Evolutionary conservation across 2,888 invertebrate species (phyloP).

Genomic region (Carterocephalus palaemon): DNA sequence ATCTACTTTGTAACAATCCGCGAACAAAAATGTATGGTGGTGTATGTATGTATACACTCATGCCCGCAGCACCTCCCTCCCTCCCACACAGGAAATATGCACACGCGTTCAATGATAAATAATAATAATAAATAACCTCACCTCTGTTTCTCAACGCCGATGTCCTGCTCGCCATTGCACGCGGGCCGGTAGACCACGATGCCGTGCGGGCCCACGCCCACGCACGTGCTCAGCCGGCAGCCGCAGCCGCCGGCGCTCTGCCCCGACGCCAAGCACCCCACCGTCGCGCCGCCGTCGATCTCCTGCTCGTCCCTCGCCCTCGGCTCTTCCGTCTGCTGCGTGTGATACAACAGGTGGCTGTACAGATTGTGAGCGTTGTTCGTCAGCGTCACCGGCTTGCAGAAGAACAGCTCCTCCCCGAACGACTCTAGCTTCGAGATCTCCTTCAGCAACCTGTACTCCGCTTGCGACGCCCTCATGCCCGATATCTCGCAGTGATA

Average conservation of each 20-base stretch:
- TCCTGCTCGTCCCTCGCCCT: constrained; percentile 65
- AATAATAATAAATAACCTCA: too few relatives aligned
- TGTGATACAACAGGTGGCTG: constrained; percentile 83
- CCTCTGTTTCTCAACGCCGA: constrained; percentile 82
- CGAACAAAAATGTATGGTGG: too few relatives aligned
- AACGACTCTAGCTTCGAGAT: constrained; percentile 88
- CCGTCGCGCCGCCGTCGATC: constrained; percentile 69
- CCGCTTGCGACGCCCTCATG: constrained; percentile 87
- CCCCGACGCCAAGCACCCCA: constrained; percentile 66
- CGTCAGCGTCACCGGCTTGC: constrained; percentile 78
- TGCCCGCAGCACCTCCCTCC: too few relatives aligned
- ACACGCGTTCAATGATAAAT: too few relatives aligned
- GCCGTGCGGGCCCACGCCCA: constrained; percentile 92
- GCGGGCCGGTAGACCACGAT: constrained; percentile 82
- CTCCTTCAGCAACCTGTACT: constrained; percentile 90
- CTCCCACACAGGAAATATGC: too few relatives aligned
- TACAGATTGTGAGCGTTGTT: constrained; percentile 87
- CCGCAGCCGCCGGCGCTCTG: constrained; percentile 68
- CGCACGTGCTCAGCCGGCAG: constrained; percentile 70
- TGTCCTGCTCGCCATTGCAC: constrained; percentile 78
- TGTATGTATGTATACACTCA: too few relatives aligned
- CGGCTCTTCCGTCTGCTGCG: constrained; percentile 73
- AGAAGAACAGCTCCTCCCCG: constrained; percentile 90
- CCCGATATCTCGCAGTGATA: constrained; percentile 81
- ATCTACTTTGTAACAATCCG: too few relatives aligned